phyloP scores from a whole-genome alignment of 2,888 invertebrate genomes.

The Harpagoxenus sublaevis region DNA sequence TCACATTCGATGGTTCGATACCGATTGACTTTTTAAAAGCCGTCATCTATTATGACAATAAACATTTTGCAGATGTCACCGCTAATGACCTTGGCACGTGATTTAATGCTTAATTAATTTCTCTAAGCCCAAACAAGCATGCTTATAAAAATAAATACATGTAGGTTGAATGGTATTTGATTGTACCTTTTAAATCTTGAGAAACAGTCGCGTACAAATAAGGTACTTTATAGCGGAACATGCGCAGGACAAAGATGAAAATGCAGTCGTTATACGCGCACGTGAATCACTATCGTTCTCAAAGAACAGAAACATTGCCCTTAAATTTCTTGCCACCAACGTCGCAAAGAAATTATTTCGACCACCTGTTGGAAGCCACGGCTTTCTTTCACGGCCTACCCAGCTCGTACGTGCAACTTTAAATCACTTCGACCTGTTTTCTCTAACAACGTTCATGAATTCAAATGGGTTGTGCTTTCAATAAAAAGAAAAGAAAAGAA shows the following conservation, averaged over 20 bases:
- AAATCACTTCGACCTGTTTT: neutral
- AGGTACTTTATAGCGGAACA: neutral
- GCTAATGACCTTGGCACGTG: no score
- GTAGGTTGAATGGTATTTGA: neutral
- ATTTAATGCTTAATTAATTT: no score
- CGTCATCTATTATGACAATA: no score
- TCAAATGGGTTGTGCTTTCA: neutral
- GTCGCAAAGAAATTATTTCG: constrained; percentile 54
- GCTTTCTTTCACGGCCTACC: constrained; percentile 31
- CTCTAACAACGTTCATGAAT: neutral
- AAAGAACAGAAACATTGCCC: constrained; percentile 12
- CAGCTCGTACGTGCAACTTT: neutral
- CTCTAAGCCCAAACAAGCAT: no score
- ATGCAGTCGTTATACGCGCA: neutral
- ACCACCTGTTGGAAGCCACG: constrained; percentile 53
- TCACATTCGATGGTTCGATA: no score
- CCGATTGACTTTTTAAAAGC: no score
- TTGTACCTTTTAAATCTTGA: neutral
- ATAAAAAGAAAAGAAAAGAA: neutral
- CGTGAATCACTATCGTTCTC: constrained; percentile 12
- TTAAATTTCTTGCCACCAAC: neutral
- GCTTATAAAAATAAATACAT: neutral
- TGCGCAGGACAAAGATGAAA: neutral
- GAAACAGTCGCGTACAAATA: neutral
- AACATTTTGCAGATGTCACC: no score